These are phyloP conservation scores for Pherbina coryleti DNA, from an alignment of 2,888 invertebrate genomes.

Conservation along the genomic window DNA sequence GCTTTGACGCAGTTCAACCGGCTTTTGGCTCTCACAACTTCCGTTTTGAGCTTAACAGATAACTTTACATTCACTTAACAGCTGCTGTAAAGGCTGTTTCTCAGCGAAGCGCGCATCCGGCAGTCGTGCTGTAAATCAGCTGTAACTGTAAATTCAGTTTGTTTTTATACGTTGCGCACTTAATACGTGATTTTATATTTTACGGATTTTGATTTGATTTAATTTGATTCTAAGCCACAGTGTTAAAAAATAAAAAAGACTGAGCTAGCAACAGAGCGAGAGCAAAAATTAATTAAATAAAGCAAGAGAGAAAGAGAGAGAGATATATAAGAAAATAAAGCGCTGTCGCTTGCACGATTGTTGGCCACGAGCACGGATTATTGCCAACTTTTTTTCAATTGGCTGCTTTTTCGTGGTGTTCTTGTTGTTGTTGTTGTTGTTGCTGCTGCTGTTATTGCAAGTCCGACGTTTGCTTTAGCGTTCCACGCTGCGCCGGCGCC, in stretches of 20 bases:
- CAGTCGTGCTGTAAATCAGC: slow-evolving; percentile 24
- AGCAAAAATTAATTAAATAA: background rate
- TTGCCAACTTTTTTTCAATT: background rate
- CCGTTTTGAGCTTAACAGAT: background rate
- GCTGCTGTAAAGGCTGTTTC: background rate
- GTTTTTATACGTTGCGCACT: slow-evolving; percentile 64
- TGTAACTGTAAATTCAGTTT: slow-evolving; percentile 55
- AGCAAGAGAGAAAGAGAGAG: background rate
- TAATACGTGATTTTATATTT: slow-evolving; percentile 59
- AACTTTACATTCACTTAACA: background rate
- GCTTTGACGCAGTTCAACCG: background rate
- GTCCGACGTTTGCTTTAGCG: background rate
- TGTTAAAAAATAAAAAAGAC: background rate
- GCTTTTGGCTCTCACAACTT: background rate
- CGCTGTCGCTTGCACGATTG: too few species aligned
- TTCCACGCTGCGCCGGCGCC: background rate
- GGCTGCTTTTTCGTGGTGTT: background rate
- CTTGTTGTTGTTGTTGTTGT: background rate
- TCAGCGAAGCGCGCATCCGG: slow-evolving; percentile 38
- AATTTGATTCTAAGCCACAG: background rate
- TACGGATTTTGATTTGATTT: slow-evolving; percentile 18
- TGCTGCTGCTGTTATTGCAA: background rate
- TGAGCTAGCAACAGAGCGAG: background rate
- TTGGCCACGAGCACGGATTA: too few species aligned
- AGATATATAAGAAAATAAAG: background rate